Base-by-base conservation (phyloP, 2,797 vertebrate genomes). In the Malacoctenus gilli region DNA sequence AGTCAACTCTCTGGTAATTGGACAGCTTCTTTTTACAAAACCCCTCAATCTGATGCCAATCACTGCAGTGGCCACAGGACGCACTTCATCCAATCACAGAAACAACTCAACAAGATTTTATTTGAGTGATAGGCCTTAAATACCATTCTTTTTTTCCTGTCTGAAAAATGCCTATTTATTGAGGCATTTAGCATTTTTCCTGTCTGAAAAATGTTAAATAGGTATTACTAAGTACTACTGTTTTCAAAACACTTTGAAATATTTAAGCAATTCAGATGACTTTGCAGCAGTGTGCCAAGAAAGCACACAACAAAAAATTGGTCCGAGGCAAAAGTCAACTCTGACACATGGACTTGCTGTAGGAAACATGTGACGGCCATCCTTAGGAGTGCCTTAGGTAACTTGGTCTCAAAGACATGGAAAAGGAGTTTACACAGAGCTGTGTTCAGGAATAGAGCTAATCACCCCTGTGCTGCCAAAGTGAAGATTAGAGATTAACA, bases 1-100 rank as follows among this genome's bases (percentile, higher is more conserved):
- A 94, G 96, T 32, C 96, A 98, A 64, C 93, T 98, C 58, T 98
- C 96, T 52, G 96, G 96, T 98, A 68, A 76, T 0, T 9, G 7
- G 4, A 38, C 1, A 16, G 2, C 16, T 4, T 38, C 8, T 11
- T 38, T 10, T 10, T 4, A 3, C 1, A 11, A 32, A 2, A 25
- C n/a, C n/a, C n/a, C n/a, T n/a, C n/a, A n/a, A n/a, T n/a, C n/a
- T n/a, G n/a, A n/a, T n/a, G n/a, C n/a, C n/a, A n/a, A n/a, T n/a
- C n/a, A n/a, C n/a, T n/a, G n/a, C n/a, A n/a, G n/a, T n/a, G 30
- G 30, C 4, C 30, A 3, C 30, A 11, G 30, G 12, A 32, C 34
- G 4, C 34, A 35, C n/a, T 6, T n/a, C 34, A n/a, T 14, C 34
- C n/a, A 4, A 35, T 4, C 34, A 35, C 13, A n/a, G n/a, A n/a